Conservation (phyloP, 1,140 invertebrate species). For the Apocrypta bakeri region DNA sequence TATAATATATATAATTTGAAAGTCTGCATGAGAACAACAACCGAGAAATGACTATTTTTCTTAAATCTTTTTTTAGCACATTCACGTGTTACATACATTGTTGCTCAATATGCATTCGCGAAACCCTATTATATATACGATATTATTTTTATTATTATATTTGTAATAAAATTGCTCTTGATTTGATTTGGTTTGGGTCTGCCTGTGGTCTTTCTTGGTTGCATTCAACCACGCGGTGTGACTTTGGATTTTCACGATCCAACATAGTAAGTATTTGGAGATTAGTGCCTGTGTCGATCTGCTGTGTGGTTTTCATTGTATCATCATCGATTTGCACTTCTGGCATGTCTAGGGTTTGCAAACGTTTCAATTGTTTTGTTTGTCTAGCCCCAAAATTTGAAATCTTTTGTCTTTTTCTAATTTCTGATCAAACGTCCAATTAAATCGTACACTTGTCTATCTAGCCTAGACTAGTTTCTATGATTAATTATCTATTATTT, state of each 20-base stretch:
- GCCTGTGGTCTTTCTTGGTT: constrained; percentile 66
- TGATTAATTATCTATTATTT: neutral
- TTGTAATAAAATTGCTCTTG: constrained; percentile 69
- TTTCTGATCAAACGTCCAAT: constrained; percentile 15
- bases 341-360: constrained; percentile 39
- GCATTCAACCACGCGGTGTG: constrained; percentile 61
- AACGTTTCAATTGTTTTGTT: constrained; percentile 5
- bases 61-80: neutral
- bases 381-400: constrained; percentile 23
- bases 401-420: neutral
- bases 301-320: constrained; percentile 51
- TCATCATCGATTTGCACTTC: constrained; percentile 41
- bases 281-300: constrained; percentile 57
- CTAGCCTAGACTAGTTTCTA: neutral
- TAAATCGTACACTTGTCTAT: constrained; percentile 25
- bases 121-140: constrained; percentile 35
- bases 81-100: neutral
- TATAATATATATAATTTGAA: constrained; percentile 1
- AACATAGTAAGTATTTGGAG: constrained; percentile 69
- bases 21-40: neutral
- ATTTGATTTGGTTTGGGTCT: constrained; percentile 73
- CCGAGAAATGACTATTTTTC: neutral
- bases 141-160: constrained; percentile 54
- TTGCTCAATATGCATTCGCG: neutral
- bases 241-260: constrained; percentile 66